Conservation (phyloP, 1,140 invertebrate genomes). For the Hyles vespertilio region DNA sequence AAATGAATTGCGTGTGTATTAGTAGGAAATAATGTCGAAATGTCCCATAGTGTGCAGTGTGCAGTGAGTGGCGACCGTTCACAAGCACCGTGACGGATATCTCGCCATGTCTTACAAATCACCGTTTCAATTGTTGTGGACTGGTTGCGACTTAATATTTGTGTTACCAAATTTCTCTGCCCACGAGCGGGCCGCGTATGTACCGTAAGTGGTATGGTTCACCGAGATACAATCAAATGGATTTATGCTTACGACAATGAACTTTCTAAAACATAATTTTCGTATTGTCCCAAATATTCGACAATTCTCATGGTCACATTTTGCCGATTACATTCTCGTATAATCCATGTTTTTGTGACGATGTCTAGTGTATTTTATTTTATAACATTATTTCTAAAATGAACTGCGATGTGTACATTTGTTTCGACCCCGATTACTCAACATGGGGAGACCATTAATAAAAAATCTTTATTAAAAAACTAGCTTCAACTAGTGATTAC, state of each 20-base stretch:
- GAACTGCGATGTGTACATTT: neutral
- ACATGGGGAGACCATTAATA: neutral
- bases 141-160: slow-evolving; percentile 45
- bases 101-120: slow-evolving; percentile 45
- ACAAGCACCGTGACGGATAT: slow-evolving; percentile 40
- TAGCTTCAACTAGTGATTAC: slow-evolving; percentile 11
- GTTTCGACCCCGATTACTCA: neutral
- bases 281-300: slow-evolving; percentile 11
- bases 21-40: neutral
- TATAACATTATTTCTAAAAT: too few relatives aligned
- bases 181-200: slow-evolving; percentile 34
- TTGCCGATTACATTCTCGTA: neutral
- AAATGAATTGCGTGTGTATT: neutral
- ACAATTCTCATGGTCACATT: slow-evolving; percentile 4
- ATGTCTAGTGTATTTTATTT: neutral
- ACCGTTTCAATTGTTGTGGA: slow-evolving; percentile 46
- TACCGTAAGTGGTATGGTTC: slow-evolving; percentile 48
- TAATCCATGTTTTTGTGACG: neutral
- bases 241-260: slow-evolving; percentile 39
- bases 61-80: slow-evolving; percentile 12
- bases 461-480: slow-evolving; percentile 15
- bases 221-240: slow-evolving; percentile 50
- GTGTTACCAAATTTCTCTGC: slow-evolving; percentile 49
- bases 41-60: too few relatives aligned
- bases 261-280: slow-evolving; percentile 50